Percentiles rank a stretch among this genome's conserved stretches.
Evolutionary conservation across 2,888 invertebrate species (phyloP).

Genomic region (Limnephilus rhombicus): DNA sequence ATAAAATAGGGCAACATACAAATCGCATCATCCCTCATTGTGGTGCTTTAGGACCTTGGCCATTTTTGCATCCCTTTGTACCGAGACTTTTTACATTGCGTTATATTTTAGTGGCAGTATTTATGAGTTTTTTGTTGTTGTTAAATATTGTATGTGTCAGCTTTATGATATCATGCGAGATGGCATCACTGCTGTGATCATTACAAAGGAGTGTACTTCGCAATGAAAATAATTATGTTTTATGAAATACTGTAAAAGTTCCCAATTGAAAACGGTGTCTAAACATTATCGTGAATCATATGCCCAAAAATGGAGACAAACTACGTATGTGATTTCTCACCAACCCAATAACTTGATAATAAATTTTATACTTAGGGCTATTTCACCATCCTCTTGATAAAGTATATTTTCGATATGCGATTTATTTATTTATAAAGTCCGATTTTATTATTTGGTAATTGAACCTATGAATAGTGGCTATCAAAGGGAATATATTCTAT

Average conservation of each 20-base stretch:
- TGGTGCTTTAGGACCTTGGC: not conserved
- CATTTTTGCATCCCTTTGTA: constrained; percentile 6
- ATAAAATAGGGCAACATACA: constrained; percentile 36
- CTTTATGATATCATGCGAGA: constrained; percentile 21
- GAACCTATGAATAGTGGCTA: too few species aligned
- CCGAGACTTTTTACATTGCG: not conserved
- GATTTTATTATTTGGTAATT: too few species aligned
- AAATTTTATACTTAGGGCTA: too few species aligned
- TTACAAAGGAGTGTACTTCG: constrained; percentile 8
- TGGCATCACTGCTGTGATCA: constrained; percentile 12
- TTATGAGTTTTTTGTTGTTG: not conserved
- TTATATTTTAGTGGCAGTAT: constrained; percentile 9
- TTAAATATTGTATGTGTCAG: not conserved
- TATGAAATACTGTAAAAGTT: not conserved
- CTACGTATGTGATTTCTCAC: not conserved
- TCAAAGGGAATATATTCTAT: too few species aligned
- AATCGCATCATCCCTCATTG: constrained; percentile 4
- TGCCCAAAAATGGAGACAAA: not conserved
- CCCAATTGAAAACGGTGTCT: not conserved
- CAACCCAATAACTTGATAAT: not conserved
- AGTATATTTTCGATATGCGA: too few species aligned
- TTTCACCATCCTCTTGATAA: too few species aligned
- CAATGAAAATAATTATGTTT: not conserved
- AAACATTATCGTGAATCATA: not conserved
- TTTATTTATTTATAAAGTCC: too few species aligned